A percentile compares a stretch with the other conserved stretches of the same genome.
These are phyloP conservation scores for Promerops cafer DNA, from an alignment of 2,113 vertebrate species.

Conservation along the genomic window DNA sequence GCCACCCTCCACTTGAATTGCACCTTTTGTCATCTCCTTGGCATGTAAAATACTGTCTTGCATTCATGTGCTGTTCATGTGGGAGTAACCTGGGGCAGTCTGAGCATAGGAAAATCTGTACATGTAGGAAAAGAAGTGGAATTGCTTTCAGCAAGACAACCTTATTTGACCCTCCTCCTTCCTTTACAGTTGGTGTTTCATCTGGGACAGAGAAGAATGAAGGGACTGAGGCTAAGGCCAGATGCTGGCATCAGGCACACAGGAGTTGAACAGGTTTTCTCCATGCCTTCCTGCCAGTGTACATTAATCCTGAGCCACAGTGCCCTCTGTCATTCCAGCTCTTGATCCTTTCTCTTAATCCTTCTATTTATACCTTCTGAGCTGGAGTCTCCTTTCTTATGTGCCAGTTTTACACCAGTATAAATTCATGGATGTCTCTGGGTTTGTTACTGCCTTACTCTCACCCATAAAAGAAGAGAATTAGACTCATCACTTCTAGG, in stretches of 20 bases:
- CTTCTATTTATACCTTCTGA: conserved; percentile 13
- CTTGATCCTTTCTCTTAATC: not conserved
- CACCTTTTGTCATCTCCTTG: not conserved
- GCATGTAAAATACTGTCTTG: not conserved
- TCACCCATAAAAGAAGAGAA: not conserved
- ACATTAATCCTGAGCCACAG: not conserved
- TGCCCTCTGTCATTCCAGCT: not conserved
- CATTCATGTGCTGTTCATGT: not conserved
- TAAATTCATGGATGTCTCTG: not conserved
- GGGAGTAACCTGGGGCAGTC: not conserved
- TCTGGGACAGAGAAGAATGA: not conserved
- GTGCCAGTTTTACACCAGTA: not conserved
- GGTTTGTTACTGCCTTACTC: not conserved
- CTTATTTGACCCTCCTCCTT: conserved; percentile 42
- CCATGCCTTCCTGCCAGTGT: not conserved
- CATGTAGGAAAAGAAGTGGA: conserved; percentile 23
- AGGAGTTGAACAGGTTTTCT: conserved; percentile 16
- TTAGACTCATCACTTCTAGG: not conserved
- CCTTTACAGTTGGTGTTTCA: not conserved
- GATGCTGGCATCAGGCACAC: not conserved
- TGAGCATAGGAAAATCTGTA: conserved; percentile 30
- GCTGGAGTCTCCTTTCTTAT: not conserved
- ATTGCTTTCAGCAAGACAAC: not conserved
- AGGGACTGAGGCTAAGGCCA: not conserved
- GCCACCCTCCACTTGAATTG: not conserved